Evolutionary conservation across 2,888 invertebrate genomes (phyloP), one percentile per base, ranked within the genome.

Genomic region (Glaucopsyche alexis): DNA sequence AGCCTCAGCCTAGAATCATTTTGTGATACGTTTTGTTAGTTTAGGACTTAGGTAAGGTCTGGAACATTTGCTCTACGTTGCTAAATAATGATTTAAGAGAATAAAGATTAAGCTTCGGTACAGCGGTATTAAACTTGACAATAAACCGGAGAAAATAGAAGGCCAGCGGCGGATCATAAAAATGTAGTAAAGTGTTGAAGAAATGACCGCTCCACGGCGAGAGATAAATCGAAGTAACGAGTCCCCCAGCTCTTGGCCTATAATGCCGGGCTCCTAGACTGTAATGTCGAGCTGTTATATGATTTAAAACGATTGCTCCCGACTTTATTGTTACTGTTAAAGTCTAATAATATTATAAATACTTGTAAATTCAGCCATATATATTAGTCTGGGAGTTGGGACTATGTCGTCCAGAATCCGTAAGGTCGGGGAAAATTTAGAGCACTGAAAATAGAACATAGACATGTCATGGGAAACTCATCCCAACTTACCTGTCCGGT

Each of bases 171-270:
- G 19, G 11, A 55, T 60, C 60, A 60, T 60, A 60, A 60, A 60
- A 60, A 60, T 60, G 60, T 60, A 60, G 60, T 60, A 60, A 60
- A 60, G 60, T 60, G 60, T 60, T 60, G 29, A 38, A 60, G 60
- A 60, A 60, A 29, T 60, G 60, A 60, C 60, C 60, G 60, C 60
- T 60, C 60, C 60, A 60, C 7, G 11, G 55, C 6, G 60, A 60
- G 60, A 60, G 60, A 60, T 60, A 60, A 60, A 60, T 60, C 60
- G 29, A 7, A 60, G 60, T 60, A 60, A 60, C 60, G 60, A 60
- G 60, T 60, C 60, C 60, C 60, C 60, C 19, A 60, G 29, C 60
- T 60, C 60, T 29, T 29, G 29, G 60, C 60, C 60, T 60, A 60
- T 60, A 60, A 29, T 29, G 60, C 60, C 60, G 60, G 55, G 13